phyloP scores from a whole-genome alignment of 2,797 vertebrate genomes.

The Xyrichtys novacula region DNA sequence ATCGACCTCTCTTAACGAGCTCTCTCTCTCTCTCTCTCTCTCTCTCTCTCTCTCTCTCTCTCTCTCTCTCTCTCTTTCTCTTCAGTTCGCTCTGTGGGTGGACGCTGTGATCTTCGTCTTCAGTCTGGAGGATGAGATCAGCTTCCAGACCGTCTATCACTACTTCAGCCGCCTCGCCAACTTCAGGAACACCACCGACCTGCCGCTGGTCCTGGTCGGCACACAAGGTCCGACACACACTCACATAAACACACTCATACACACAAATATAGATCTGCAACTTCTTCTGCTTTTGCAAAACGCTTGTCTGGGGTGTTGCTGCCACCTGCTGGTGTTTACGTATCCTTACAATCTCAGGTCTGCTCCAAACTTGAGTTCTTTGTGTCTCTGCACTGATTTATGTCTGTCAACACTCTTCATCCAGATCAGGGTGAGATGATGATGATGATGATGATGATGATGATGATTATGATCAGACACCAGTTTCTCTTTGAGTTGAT shows the following conservation, averaged over 20 bases:
- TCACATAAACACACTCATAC: neutral
- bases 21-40: too few relatives aligned
- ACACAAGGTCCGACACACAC: conserved; percentile 90
- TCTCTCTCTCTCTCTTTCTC: neutral
- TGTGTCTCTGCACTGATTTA: too few relatives aligned
- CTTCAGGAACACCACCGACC: conserved; percentile 92
- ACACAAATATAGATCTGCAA: neutral
- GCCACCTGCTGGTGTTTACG: conserved; percentile 21
- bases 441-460: too few relatives aligned
- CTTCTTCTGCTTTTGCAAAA: too few relatives aligned
- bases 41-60: neutral
- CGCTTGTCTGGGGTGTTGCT: conserved; percentile 19
- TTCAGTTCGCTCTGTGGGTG: conserved; percentile 96
- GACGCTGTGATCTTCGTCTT: conserved; percentile 98
- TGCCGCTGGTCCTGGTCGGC: conserved; percentile 95
- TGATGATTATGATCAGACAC: too few relatives aligned
- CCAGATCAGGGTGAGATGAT: too few relatives aligned
- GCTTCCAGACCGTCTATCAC: conserved; percentile 98
- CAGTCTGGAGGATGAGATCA: conserved; percentile 97
- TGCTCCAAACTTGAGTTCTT: neutral
- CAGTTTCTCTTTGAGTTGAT: too few relatives aligned
- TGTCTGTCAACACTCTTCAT: too few relatives aligned
- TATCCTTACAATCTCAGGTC: neutral
- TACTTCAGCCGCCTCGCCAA: conserved; percentile 96
- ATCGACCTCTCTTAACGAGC: too few relatives aligned